phyloP scores from a whole-genome alignment of 1,140 invertebrate genomes.

The Anthonomus grandis region DNA sequence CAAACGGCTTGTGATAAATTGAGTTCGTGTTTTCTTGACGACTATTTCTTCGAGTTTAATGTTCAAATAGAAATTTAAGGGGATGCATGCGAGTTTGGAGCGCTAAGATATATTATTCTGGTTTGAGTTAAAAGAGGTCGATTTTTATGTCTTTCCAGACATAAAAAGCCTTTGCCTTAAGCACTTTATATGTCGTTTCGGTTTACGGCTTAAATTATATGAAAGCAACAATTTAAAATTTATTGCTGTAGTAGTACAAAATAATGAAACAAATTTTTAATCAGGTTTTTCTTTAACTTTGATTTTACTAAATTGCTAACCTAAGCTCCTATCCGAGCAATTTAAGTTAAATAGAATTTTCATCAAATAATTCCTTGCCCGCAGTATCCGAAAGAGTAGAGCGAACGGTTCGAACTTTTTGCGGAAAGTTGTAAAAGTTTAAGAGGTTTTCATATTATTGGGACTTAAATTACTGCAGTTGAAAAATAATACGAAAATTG shows the following conservation, averaged over 20 bases:
- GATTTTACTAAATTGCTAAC: not conserved
- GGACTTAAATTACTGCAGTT: conserved; percentile 3
- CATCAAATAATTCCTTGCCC: conserved; percentile 1
- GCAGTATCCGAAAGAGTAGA: not conserved
- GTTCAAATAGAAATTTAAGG: too few relatives aligned
- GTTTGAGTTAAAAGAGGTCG: too few relatives aligned
- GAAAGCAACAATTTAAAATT: too few relatives aligned
- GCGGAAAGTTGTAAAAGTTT: conserved; percentile 8
- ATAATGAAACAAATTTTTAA: too few relatives aligned
- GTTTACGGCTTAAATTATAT: too few relatives aligned
- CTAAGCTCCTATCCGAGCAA: not conserved
- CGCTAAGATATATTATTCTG: too few relatives aligned
- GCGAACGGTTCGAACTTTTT: not conserved
- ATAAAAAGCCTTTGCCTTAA: too few relatives aligned
- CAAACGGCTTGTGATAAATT: conserved; percentile 19
- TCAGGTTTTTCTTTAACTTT: not conserved
- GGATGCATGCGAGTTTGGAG: too few relatives aligned
- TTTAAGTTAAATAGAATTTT: not conserved
- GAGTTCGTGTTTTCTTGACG: conserved; percentile 13
- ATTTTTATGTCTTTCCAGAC: too few relatives aligned
- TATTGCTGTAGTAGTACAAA: too few relatives aligned
- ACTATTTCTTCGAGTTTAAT: too few relatives aligned
- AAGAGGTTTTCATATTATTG: conserved; percentile 11
- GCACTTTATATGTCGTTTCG: too few relatives aligned
- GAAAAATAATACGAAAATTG: conserved; percentile 10